Evolutionary conservation across 2,888 invertebrate genomes (phyloP), one percentile per base, ranked within the genome.

Genomic region (Ophion ventricosus): DNA sequence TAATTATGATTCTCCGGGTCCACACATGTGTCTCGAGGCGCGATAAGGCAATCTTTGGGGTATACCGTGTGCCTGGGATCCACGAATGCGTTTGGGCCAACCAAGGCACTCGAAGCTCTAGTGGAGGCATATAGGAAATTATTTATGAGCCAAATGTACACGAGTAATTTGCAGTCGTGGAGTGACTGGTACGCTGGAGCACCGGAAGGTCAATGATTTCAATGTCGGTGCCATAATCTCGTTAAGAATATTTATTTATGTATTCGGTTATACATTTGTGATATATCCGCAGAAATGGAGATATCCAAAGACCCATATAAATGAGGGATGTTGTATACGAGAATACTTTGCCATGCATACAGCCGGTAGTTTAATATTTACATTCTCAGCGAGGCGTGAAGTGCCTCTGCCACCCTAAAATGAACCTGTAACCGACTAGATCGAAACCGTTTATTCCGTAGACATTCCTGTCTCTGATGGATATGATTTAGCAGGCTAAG

Each of bases 1-100:
- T 20, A 74, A 82, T 80, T 76, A 69, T 67, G 73, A 74, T 40
- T 56, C 35, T 43, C 56, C n/a, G n/a, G 56, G 14, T 54, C 20
- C 25, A 49, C 63, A 67, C 20, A 73, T 72, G 61, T 57, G 57
- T 49, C 69, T 43, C 10, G 57, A 66, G 67, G 59, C 29, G 40
- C n/a, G 40, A 73, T 77, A 77, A 66, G n/a, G 10, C 35, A 26
- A 73, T 54, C 20, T 43, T 23, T 25, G 43, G 43, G 8, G 43
- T 49, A 17, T 17, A 49, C 49, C 7, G 35, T 35, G 2, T 49
- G 14, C 49, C 17, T 49, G 49, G 49, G 49, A 17, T 49, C 17
- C 4, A 17, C 14, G 49, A 49, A 49, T 4, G 49, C 49, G 49
- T 49, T 17, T 49, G 49, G 14, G 49, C 17, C 49, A 49, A 49